Conservation (phyloP, 2,888 invertebrate species). For the Iphiclides podalirius region DNA sequence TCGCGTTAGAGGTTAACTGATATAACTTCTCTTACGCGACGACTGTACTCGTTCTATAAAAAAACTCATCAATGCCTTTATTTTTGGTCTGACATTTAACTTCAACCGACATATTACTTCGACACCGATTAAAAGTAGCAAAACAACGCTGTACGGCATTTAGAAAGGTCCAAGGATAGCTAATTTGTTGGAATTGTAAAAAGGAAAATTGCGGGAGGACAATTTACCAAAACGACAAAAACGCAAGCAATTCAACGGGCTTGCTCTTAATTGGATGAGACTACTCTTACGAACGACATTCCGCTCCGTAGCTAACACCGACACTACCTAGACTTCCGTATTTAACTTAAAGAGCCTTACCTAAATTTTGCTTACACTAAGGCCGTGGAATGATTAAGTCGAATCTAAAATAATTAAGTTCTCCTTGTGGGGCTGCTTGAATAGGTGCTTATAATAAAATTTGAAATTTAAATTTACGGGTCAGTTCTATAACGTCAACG, state of each 20-base stretch:
- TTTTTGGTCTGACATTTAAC: too few species aligned
- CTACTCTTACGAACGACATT: slow-evolving; percentile 72
- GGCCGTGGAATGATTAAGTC: slow-evolving; percentile 20
- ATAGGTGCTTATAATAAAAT: slow-evolving; percentile 17
- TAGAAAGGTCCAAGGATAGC: slow-evolving; percentile 35
- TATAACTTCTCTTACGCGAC: slow-evolving; percentile 3
- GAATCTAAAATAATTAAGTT: slow-evolving; percentile 19
- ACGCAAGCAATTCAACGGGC: slow-evolving; percentile 70
- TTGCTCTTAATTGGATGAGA: slow-evolving; percentile 77
- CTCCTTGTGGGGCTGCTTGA: slow-evolving; percentile 7
- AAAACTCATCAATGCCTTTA: too few species aligned
- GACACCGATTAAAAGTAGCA: neutral
- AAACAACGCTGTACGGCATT: slow-evolving; percentile 27
- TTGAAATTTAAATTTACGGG: slow-evolving; percentile 29
- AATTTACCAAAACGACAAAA: slow-evolving; percentile 69
- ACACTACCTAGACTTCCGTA: slow-evolving; percentile 38
- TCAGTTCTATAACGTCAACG: slow-evolving; percentile 44
- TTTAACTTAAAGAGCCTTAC: slow-evolving; percentile 41
- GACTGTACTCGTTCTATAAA: neutral
- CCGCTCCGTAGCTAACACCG: slow-evolving; percentile 28
- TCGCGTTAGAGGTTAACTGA: slow-evolving; percentile 40
- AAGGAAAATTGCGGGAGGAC: slow-evolving; percentile 54
- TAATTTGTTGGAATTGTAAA: slow-evolving; percentile 46
- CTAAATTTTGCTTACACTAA: slow-evolving; percentile 24
- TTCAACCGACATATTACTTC: too few species aligned